Conservation (phyloP, 2,797 vertebrate genomes). For the Thunnus albacares region DNA sequence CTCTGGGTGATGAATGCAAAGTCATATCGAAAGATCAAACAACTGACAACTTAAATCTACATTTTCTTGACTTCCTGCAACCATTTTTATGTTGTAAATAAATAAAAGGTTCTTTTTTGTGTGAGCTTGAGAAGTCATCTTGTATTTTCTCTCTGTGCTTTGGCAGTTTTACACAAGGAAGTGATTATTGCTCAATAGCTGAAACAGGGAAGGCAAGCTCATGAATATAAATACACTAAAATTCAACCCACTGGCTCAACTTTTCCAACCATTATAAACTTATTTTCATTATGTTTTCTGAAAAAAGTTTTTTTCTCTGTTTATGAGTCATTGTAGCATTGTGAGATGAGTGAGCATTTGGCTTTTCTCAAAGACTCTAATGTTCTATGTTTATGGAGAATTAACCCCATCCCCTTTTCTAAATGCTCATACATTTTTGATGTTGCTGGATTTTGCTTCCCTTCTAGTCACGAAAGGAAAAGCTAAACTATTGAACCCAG, state of each 20-base stretch:
- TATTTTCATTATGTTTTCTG: background rate
- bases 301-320: background rate
- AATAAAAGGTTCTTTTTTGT: conserved; percentile 12
- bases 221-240: conserved; percentile 51
- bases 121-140: conserved; percentile 17
- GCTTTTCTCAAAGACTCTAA: conserved; percentile 1
- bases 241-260: conserved; percentile 28
- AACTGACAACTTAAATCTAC: conserved; percentile 1
- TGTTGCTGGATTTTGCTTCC: background rate
- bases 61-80: background rate
- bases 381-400: conserved; percentile 6
- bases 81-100: background rate
- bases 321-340: conserved; percentile 3
- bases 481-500: background rate
- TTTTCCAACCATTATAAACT: conserved; percentile 37
- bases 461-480: background rate
- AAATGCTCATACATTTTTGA: background rate
- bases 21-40: background rate
- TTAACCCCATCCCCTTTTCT: background rate
- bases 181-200: conserved; percentile 66
- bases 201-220: conserved; percentile 53
- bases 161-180: conserved; percentile 73
- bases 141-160: conserved; percentile 42
- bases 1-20: conserved; percentile 4
- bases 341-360: background rate